phyloP scores from a whole-genome alignment of 1,140 invertebrate genomes.

The Diachasma alloeum region DNA sequence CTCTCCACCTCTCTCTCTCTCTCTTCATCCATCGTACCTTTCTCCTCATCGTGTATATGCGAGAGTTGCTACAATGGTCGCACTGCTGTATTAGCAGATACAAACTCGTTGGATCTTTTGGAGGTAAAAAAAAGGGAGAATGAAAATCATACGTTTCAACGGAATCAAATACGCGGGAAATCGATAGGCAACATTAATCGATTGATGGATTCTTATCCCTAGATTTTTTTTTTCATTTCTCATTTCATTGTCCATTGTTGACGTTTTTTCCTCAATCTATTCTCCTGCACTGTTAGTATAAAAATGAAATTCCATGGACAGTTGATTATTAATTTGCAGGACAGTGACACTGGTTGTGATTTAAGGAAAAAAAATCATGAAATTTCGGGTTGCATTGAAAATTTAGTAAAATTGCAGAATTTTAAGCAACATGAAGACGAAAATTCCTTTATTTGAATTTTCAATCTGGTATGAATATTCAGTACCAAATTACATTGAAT shows the following conservation, averaged over 20 bases:
- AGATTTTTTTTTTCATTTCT: constrained; percentile 2
- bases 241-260: background rate
- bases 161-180: constrained; percentile 18
- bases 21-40: background rate
- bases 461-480: no score
- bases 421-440: no score
- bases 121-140: background rate
- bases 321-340: no score
- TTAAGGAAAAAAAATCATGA: no score
- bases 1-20: background rate
- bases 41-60: background rate
- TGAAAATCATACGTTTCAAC: constrained; percentile 20
- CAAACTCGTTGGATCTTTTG: constrained; percentile 16
- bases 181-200: background rate
- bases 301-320: no score
- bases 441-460: no score
- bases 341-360: no score
- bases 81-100: background rate
- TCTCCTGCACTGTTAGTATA: no score
- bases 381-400: no score
- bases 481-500: no score
- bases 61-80: constrained; percentile 4
- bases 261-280: no score
- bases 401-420: no score
- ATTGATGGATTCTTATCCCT: background rate